Conservation (phyloP, 2,797 vertebrate genomes). For the Parauchenoglanis punctatus region DNA sequence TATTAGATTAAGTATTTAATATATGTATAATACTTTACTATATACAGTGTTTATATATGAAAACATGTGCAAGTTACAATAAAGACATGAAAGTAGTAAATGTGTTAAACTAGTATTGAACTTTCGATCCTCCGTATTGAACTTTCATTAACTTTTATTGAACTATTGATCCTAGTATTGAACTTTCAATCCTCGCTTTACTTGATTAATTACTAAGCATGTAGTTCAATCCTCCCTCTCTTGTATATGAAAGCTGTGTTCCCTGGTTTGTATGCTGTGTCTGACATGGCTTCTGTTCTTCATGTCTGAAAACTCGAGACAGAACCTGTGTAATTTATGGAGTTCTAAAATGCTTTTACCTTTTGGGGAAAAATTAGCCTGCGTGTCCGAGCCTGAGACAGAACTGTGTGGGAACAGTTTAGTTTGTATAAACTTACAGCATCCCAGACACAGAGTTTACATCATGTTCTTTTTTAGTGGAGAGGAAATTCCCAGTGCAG, state of each 20-base stretch:
- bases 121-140: not conserved
- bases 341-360: not conserved
- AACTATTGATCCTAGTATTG: not conserved
- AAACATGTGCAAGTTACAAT: not conserved
- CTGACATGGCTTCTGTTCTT: not conserved
- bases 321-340: too few relatives aligned
- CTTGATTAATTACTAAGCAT: not conserved
- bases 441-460: constrained; percentile 27
- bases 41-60: not conserved
- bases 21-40: too few relatives aligned
- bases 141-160: too few relatives aligned
- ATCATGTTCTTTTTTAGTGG: constrained; percentile 3
- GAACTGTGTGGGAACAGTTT: not conserved
- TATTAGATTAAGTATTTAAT: not conserved
- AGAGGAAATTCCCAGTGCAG: constrained; percentile 16
- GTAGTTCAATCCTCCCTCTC: not conserved
- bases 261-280: not conserved
- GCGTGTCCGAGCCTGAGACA: not conserved
- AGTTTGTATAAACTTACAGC: not conserved
- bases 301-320: not conserved
- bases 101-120: not conserved
- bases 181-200: not conserved
- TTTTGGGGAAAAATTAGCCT: constrained; percentile 8
- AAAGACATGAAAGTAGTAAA: not conserved
- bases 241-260: not conserved